These are phyloP conservation scores for Drosophila leontia DNA, from an alignment of 1,140 invertebrate species.

Conservation along the genomic window DNA sequence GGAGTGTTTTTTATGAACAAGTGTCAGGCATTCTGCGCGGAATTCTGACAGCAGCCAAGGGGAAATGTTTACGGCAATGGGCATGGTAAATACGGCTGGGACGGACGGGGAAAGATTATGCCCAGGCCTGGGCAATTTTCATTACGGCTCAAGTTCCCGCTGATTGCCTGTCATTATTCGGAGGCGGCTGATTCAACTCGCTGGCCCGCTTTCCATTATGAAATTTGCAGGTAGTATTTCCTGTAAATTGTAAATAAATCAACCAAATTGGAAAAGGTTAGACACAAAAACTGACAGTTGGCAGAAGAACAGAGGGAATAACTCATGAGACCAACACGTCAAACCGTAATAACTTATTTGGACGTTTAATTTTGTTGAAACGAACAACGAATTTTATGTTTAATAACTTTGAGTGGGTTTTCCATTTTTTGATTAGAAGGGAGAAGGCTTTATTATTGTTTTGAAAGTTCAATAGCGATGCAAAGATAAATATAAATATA, in stretches of 20 bases:
- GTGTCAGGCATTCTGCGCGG: constrained; percentile 28
- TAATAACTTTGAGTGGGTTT: neutral
- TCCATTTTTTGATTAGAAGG: neutral
- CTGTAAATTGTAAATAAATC: constrained; percentile 15
- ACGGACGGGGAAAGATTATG: constrained; percentile 20
- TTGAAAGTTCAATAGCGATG: too few relatives aligned
- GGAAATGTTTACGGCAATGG: neutral
- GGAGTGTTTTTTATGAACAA: constrained; percentile 5
- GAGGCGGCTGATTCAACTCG: constrained; percentile 2
- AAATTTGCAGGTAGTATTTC: neutral
- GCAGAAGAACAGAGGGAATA: neutral
- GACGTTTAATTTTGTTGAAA: neutral
- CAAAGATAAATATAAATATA: neutral
- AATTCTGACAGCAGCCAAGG: constrained; percentile 27
- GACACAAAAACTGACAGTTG: constrained; percentile 6
- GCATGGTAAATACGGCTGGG: constrained; percentile 3
- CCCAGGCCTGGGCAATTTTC: constrained; percentile 27
- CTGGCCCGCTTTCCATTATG: neutral
- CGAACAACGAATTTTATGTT: neutral
- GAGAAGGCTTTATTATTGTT: too few relatives aligned
- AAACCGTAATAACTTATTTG: neutral
- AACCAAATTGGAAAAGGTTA: neutral
- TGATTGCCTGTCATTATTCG: constrained; percentile 43
- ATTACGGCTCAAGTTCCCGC: constrained; percentile 11
- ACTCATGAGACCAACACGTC: neutral